Evolutionary conservation across 2,888 invertebrate species (phyloP), one percentile per base, ranked within the genome.

Genomic region (Mythimna vitellina): DNA sequence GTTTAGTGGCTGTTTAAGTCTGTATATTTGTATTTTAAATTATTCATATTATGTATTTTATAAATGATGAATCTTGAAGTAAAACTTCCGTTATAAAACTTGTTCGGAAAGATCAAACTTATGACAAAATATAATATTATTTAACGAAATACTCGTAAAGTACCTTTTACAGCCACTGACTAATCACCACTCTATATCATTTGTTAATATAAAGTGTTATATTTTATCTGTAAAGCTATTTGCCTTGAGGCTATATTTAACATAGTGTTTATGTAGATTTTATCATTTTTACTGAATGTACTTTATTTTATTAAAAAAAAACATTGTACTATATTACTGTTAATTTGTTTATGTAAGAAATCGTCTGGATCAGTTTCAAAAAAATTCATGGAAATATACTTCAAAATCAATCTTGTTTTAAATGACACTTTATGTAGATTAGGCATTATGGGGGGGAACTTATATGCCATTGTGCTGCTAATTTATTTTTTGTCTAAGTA

Each of bases 161-260:
- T 29, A 61, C 32, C 73, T 76, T 69, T 60, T 60, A 38, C 67
- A 63, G 83, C 78, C 76, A 80, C 73, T 70, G 64, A 82, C 25
- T 64, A 71, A 76, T 75, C 32, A 57, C 70, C 57, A 73, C 66
- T 69, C 65, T 80, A 68, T 74, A 71, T 76, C 61, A 78, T 84
- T 83, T 85, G 85, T 85, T 84, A 60, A 76, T 78, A 83, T 70
- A 78, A 79, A 70, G 51, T 78, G 62, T 71, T 78, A 85, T 78
- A 84, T 85, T 84, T 84, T 78, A 84, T 85, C 66, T 82, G 73
- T 76, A 77, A 73, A 82, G 49, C 73, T 73, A 78, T 68, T 58
- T 74, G 78, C 80, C 83, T 73, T 46, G 76, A 80, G 78, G 80
- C 78, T 80, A 57, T 82, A 70, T 76, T 56, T 76, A 65, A 53